Base-by-base conservation (phyloP, 2,888 invertebrate species). In the Reticulitermes lucifugus region DNA sequence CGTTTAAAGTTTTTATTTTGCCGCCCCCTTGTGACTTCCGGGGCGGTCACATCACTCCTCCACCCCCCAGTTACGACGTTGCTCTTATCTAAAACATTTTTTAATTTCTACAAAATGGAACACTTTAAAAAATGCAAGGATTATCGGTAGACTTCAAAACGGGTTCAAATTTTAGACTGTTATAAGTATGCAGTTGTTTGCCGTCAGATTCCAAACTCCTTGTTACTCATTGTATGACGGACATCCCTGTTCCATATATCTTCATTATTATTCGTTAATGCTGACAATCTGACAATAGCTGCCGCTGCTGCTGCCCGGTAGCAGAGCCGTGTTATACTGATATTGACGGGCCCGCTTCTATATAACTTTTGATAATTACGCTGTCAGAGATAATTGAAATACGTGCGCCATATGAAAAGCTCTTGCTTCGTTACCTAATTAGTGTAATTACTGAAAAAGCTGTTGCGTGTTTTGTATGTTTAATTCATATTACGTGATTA, bases 361-460 rank as follows among this genome's bases (percentile, higher is more conserved):
- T 22, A 77, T 46, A 77, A 46, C 43, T 77, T 77, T 46, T 77
- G 51, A 77, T 77, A 77, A 77, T 77, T 77, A 77, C 77, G 77
- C 51, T 77, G 77, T 77, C 77, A 77, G n/a, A 77, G 46, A 77
- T 77, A 77, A 77, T 77, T 77, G 77, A 77, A 77, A 77, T 77
- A 43, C n/a, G n/a, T 14, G 77, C n/a, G 22, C 77, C 25, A n/a
- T 65, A 65, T 65, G 65, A 65, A 60, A 65, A 25, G n/a, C 65
- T 22, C 46, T 51, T 81, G 43, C 81, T 43, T 81, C 81, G 70
- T 81, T 81, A 81, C 81, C 70, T 81, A 81, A 81, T 81, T 81
- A 81, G 81, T 81, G 70, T 81, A 81, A 81, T 81, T 81, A 81
- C 81, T 81, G 81, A 43, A 70, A 81, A n/a, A 81, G 65, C 35